phyloP scores from a whole-genome alignment of 2,113 vertebrate species.

The Festucalex cinctus region DNA sequence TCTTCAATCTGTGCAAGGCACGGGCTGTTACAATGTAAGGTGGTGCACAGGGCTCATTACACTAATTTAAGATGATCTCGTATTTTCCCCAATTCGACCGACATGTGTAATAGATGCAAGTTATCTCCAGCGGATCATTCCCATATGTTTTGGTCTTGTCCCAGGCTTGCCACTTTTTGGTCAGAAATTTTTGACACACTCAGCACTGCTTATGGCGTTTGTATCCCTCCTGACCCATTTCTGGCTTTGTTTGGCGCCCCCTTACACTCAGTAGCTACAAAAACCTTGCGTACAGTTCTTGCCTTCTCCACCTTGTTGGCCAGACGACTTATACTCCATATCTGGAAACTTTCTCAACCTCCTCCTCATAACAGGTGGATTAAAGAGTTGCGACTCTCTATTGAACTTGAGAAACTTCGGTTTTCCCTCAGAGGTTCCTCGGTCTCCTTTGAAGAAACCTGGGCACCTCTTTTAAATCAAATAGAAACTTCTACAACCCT shows the following conservation, averaged over 20 bases:
- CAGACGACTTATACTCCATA: background rate
- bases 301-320: background rate
- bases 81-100: no score
- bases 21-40: no score
- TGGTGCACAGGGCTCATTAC: no score
- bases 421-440: background rate
- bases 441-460: background rate
- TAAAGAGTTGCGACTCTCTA: background rate
- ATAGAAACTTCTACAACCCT: no score
- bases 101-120: no score
- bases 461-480: background rate
- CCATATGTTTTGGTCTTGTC: background rate
- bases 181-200: no score
- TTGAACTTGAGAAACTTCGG: background rate
- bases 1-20: no score
- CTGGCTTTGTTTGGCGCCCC: background rate
- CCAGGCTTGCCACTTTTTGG: background rate
- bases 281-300: background rate
- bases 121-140: no score
- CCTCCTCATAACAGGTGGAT: background rate
- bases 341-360: background rate
- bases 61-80: no score
- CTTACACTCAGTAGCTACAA: background rate
- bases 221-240: background rate
- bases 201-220: background rate